Evolutionary conservation across 37 sponge, comb jelly and placozoan genomes (phyloP).

Genomic region (Diacarnus erythraeanus): DNA sequence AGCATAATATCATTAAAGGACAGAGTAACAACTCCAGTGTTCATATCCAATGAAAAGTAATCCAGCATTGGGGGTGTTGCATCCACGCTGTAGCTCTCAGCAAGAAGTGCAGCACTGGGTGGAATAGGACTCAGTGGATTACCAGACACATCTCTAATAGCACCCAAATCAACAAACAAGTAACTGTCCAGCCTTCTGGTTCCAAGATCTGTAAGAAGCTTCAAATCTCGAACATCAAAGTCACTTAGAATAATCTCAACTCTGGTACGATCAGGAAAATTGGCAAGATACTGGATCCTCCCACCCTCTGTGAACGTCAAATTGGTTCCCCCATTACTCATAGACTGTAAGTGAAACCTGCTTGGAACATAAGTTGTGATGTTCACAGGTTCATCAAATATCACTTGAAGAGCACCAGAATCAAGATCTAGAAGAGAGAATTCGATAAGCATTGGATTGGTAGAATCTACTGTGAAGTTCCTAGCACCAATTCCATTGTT

Average conservation of each 20-base stretch:
- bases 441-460: conserved; percentile 46
- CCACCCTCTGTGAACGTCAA: conserved; percentile 50
- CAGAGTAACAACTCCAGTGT: conserved; percentile 58
- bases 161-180: conserved; percentile 54
- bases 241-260: conserved; percentile 58
- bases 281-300: conserved; percentile 12
- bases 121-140: conserved; percentile 41
- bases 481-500: conserved; percentile 31
- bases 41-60: conserved; percentile 71
- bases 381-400: conserved; percentile 82
- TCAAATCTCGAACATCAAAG: conserved; percentile 55
- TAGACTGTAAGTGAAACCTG: conserved; percentile 63
- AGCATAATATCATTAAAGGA: conserved; percentile 85
- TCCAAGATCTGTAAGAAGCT: conserved; percentile 61
- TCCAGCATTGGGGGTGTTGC: conserved; percentile 54
- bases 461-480: conserved; percentile 49
- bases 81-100: conserved; percentile 53
- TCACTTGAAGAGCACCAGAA: conserved; percentile 44
- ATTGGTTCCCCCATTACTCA: conserved; percentile 20
- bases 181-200: conserved; percentile 60
- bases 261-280: conserved; percentile 24
- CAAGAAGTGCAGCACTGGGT: conserved; percentile 22
- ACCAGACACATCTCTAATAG: conserved; percentile 75
- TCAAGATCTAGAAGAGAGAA: conserved; percentile 74
- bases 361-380: conserved; percentile 47